Evolutionary conservation across 2,797 vertebrate genomes (phyloP), one percentile per base, ranked within the genome.

Genomic region (Enteromius thamalakanensis): DNA sequence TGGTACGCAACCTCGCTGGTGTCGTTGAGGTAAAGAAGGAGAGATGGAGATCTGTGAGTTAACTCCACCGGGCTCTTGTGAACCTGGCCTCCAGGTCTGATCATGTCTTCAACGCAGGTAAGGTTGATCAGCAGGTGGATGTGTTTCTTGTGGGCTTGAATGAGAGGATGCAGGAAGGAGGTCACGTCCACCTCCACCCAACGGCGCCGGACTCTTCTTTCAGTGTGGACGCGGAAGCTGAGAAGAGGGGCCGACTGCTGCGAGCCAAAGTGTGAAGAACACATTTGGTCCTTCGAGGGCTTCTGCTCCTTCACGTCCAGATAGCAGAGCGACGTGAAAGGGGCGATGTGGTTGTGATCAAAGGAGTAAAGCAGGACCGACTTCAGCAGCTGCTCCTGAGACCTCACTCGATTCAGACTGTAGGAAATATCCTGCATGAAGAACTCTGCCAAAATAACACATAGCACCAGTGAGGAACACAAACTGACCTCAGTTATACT

Each of bases 111-210:
- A 51, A 91, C 64, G 79, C 97, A 99, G 10, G 95, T 96, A 74
- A 97, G 82, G 40, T 95, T 96, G 82, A 97, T 91, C n/a, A 95
- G 92, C 86, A 98, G 86, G 34, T 94, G 94, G 34, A 98, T 64
- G 4, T 91, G 93, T 78, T 93, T 96, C 88, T 92, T 94, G 1
- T 92, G 92, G 0, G 89, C 82, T 62, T 92, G 93, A 34, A 97
- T 91, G 3, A 96, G 89, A 7, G 96, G 97, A 87, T 89, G 93
- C 45, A 99, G 94, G 82, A 97, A 94, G 6, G 92, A 79, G 0
- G 97, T 97, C 87, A 99, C 90, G 0, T 99, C 97, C 0, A 98
- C 93, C 90, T 99, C 96, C 42, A 96, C 87, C 97, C 97, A 97
- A 72, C 91, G 94, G 76, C 89, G 91, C 14, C 88, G 90, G 75